These are phyloP conservation scores for Tetramorium parvispinum DNA, from an alignment of 1,140 invertebrate species.

Conservation along the genomic window DNA sequence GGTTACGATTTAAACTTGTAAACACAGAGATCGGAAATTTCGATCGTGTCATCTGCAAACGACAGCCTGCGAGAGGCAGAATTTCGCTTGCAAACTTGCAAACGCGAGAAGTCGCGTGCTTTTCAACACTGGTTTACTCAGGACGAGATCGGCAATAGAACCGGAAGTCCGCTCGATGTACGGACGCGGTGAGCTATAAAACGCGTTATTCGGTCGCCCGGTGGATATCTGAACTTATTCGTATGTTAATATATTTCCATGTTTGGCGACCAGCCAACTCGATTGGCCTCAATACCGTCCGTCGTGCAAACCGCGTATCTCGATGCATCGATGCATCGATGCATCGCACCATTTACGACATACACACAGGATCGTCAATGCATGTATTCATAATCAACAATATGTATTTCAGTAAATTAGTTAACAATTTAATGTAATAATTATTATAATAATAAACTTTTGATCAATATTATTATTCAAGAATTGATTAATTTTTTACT, in stretches of 20 bases:
- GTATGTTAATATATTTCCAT: constrained; percentile 78
- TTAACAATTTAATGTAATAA: not conserved
- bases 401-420: constrained; percentile 6
- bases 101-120: not conserved
- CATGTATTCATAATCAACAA: not conserved
- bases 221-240: constrained; percentile 75
- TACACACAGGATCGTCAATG: not conserved
- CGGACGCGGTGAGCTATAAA: constrained; percentile 66
- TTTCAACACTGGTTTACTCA: not conserved
- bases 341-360: constrained; percentile 21
- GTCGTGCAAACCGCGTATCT: constrained; percentile 28
- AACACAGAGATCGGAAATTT: constrained; percentile 38
- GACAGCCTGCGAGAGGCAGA: not conserved
- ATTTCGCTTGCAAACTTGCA: not conserved
- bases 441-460: not conserved
- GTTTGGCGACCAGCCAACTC: constrained; percentile 71
- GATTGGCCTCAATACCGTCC: constrained; percentile 64
- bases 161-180: constrained; percentile 56
- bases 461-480: not conserved
- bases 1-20: constrained; percentile 5
- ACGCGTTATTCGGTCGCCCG: constrained; percentile 59
- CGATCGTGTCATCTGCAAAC: constrained; percentile 19
- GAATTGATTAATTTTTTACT: not conserved
- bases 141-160: constrained; percentile 12
- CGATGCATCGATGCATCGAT: constrained; percentile 51